Evolutionary conservation across 2,797 vertebrate species (phyloP), one percentile per base, ranked within the genome.

Genomic region (Chelon labrosus): DNA sequence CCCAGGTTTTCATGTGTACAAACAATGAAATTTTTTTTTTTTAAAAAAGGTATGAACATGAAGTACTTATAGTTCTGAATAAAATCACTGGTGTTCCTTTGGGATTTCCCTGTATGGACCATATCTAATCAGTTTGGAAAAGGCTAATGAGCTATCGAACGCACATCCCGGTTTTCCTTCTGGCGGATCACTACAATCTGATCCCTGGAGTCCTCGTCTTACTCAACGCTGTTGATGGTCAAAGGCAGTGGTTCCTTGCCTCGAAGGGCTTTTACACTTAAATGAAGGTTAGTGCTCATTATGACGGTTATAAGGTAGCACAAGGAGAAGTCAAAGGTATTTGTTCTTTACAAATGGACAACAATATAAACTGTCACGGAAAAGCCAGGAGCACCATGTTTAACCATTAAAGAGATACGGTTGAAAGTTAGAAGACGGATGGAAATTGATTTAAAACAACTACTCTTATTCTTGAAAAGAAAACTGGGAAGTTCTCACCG

Each of bases 111-210:
- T 16, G 55, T 75, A 84, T 78, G 68, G 82, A 85, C 63, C 54
- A 71, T 77, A 84, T 82, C 77, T 77, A 88, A 86, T 86, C 82
- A 73, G 72, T 79, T 68, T 78, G 75, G 75, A 81, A 91, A 83
- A 79, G 64, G 72, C 78, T 87, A 90, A 89, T 75, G 78, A 90
- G 80, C 68, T 51, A 84, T 85, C 57, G 37, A 90, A 86, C 76
- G 79, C 70, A 54, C 65, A 76, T 74, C 72, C 22, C 59, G 59
- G 55, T 55, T 80, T 65, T 75, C 64, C 73, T 69, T 51, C 70
- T 66, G 68, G 61, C 76, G 50, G 86, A 87, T 81, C 76, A 51
- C 75, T 82, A 54, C 61, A 63, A 66, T 80, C 65, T 25, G 74
- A 71, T 80, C 65, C 79, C 79, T 51, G 51, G 73, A 41, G 77